These are phyloP conservation scores for Spodoptera littoralis DNA, from an alignment of 2,888 invertebrate genomes.

Conservation along the genomic window DNA sequence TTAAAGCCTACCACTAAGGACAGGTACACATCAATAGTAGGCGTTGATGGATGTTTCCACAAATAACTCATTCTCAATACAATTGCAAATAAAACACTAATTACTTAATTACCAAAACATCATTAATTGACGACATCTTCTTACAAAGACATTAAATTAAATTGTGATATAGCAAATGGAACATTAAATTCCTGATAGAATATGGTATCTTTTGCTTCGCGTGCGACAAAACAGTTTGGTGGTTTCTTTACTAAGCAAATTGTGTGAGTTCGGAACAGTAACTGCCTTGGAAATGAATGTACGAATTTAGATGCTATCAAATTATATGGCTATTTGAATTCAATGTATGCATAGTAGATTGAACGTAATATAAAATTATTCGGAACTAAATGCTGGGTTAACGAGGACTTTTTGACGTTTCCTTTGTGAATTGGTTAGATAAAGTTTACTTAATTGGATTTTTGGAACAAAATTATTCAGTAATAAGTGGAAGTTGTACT, in stretches of 20 bases:
- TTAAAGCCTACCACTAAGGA: too few species aligned
- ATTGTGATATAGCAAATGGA: slow-evolving; percentile 22
- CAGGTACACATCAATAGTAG: too few species aligned
- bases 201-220: slow-evolving; percentile 41
- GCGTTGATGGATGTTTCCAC: too few species aligned
- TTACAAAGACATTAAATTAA: slow-evolving; percentile 19
- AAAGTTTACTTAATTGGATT: too few species aligned
- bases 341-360: slow-evolving; percentile 36
- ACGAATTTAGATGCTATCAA: slow-evolving; percentile 50
- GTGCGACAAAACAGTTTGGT: slow-evolving; percentile 55
- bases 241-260: slow-evolving; percentile 55
- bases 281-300: slow-evolving; percentile 41
- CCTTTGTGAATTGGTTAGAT: too few species aligned
- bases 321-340: slow-evolving; percentile 50
- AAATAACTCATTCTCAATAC: too few species aligned
- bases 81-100: too few species aligned
- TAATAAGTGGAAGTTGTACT: too few species aligned
- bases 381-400: slow-evolving; percentile 4
- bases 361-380: slow-evolving; percentile 26
- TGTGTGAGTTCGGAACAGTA: slow-evolving; percentile 50
- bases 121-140: too few species aligned
- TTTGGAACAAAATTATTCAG: too few species aligned
- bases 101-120: too few species aligned
- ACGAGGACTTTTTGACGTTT: slow-evolving; percentile 2
- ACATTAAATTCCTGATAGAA: slow-evolving; percentile 47